Percentiles rank a stretch among this genome's conserved stretches.
Evolutionary conservation across 2,888 invertebrate genomes (phyloP).

Genomic region (Drosophila mimetica): DNA sequence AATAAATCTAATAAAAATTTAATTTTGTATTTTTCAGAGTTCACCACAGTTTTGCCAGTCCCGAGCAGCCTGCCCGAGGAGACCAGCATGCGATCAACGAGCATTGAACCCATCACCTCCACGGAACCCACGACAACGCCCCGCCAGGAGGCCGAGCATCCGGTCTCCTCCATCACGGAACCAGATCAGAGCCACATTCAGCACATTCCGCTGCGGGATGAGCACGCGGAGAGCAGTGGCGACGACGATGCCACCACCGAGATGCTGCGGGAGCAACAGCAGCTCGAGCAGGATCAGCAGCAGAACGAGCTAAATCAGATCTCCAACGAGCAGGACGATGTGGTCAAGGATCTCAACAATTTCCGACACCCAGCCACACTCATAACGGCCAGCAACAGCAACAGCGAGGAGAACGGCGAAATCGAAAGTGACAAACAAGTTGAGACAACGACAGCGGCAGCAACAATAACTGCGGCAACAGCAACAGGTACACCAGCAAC

Average conservation of each 20-base stretch:
- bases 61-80: conserved; percentile 31
- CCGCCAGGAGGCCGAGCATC: conserved; percentile 52
- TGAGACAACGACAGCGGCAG: conserved; percentile 38
- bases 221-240: conserved; percentile 62
- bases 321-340: conserved; percentile 77
- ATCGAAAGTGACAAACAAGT: conserved; percentile 64
- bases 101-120: conserved; percentile 81
- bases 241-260: conserved; percentile 61
- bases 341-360: conserved; percentile 81
- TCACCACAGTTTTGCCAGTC: conserved; percentile 27
- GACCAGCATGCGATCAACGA: conserved; percentile 68
- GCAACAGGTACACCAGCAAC: conserved; percentile 42
- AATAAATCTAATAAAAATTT: neutral
- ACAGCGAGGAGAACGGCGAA: conserved; percentile 65
- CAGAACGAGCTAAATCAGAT: conserved; percentile 77
- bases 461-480: conserved; percentile 30
- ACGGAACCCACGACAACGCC: conserved; percentile 82
- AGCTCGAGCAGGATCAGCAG: conserved; percentile 42
- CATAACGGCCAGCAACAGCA: conserved; percentile 81
- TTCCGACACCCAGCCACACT: conserved; percentile 82
- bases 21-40: conserved; percentile 7
- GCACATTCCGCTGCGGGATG: conserved; percentile 66
- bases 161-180: conserved; percentile 45
- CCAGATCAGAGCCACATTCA: conserved; percentile 62
- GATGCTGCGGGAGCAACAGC: conserved; percentile 45